Base-by-base conservation (phyloP, 2,113 vertebrate genomes). In the Engraulis encrasicolus region DNA sequence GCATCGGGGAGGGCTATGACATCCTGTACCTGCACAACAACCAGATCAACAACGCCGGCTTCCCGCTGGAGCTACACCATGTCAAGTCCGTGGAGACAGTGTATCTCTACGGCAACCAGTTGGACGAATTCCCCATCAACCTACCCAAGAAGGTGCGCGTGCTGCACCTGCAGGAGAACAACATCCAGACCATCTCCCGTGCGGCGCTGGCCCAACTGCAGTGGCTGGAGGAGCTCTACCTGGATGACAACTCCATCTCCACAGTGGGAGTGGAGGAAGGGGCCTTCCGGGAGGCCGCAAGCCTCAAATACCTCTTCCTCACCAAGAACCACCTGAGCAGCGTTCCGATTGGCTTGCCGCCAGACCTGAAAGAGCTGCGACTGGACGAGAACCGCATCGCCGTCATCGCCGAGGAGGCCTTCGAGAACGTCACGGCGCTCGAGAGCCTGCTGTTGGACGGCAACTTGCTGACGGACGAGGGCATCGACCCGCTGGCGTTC, bases 21-120 rank as follows among this genome's bases (percentile, higher is more conserved):
- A 96, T 97, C 80, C 97, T 99, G 91, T 98, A 98, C 95, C 97
- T 98, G 94, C 97, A 99, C 91, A 98, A 99, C 94, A 99, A 99
- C 96, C 96, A 97, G 96, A 99, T 99, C 95, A 97, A 97, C 93
- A 98, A 98, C 88, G 97, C 97, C 93, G 97, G 97, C 85, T 97
- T 99, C 93, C 97, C 97, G 83, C 89, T 95, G 54, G 97, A 97
- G 90, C 93, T 99, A 91, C 97, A 97, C 93, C 95, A 93, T 0
- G 95, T 98, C 23, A 95, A 95, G 88, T 98, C 97, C 0, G 96
- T 99, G 92, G 96, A 98, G 90, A 98, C 96, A 0, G 97, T 99
- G 87, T 97, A 96, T 94, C 95, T 99, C 80, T 99, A 98, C 6
- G 97, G 97, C 88, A 99, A 99, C 94, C 96, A 98, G 19, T 88